Percentiles rank a stretch among this genome's conserved stretches.
Conservation (phyloP, 2,113 vertebrate genomes). For the Pristiophorus japonicus region DNA sequence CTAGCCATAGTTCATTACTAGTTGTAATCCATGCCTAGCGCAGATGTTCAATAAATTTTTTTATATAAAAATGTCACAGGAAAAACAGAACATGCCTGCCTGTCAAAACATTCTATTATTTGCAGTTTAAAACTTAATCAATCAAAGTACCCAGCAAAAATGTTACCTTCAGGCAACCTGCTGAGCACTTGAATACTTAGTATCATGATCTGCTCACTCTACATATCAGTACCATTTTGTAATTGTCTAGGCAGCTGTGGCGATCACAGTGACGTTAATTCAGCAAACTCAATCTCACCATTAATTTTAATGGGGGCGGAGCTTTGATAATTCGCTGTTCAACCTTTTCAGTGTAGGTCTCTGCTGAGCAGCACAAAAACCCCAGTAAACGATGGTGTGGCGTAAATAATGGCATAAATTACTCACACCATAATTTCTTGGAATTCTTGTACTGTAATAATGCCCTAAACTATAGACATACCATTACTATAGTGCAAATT, state of each 20-base stretch:
- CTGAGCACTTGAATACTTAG: background rate
- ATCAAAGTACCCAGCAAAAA: background rate
- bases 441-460: background rate
- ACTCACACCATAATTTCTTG: background rate
- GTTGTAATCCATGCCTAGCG: background rate
- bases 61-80: background rate
- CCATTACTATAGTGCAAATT: background rate
- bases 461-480: no score
- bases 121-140: background rate
- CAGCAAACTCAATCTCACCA: no score
- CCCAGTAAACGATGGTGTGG: no score
- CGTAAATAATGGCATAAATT: background rate
- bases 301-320: no score
- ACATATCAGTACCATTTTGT: no score
- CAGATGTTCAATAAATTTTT: background rate
- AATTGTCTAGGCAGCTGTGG: background rate
- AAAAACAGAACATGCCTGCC: background rate
- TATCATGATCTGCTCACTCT: no score
- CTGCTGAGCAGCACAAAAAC: no score
- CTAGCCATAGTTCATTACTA: background rate
- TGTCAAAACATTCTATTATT: background rate
- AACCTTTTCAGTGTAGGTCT: no score
- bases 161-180: background rate
- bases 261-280: background rate
- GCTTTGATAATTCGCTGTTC: no score